A percentile compares a stretch with the other conserved stretches of the same genome.
These are phyloP conservation scores for Tympanuchus pallidicinctus DNA, from an alignment of 2,113 vertebrate species.

Conservation along the genomic window DNA sequence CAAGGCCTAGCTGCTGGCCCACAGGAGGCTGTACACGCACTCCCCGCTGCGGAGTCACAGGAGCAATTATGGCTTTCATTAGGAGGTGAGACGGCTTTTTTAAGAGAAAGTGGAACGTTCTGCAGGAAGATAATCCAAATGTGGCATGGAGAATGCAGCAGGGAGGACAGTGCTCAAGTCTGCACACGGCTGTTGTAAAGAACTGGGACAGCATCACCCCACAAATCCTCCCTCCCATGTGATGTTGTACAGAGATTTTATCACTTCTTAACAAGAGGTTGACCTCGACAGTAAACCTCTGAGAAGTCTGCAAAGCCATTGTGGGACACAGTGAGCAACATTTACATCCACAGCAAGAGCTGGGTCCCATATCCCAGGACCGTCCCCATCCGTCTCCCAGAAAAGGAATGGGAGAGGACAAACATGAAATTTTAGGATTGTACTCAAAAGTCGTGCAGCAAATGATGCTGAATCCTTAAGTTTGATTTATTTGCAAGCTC, in stretches of 20 bases:
- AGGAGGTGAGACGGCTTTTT: neutral
- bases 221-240: neutral
- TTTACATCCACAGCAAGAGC: neutral
- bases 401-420: neutral
- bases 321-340: slow-evolving; percentile 2
- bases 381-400: neutral
- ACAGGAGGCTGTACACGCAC: accelerated
- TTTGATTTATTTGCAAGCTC: slow-evolving; percentile 18
- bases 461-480: slow-evolving; percentile 18
- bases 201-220: neutral
- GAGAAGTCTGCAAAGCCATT: slow-evolving; percentile 38
- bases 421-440: neutral
- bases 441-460: slow-evolving; percentile 36
- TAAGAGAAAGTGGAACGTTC: slow-evolving; percentile 20
- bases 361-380: neutral
- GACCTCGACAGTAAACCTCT: slow-evolving; percentile 26
- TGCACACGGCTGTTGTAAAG: neutral
- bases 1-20: neutral
- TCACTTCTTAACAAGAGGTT: neutral
- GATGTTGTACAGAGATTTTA: slow-evolving; percentile 1
- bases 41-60: neutral
- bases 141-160: neutral
- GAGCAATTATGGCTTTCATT: neutral
- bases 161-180: neutral
- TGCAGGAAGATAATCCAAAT: slow-evolving; percentile 16